A percentile compares a stretch with the other conserved stretches of the same genome.
These are phyloP conservation scores for Syrphus vitripennis DNA, from an alignment of 2,888 invertebrate genomes.

Conservation along the genomic window DNA sequence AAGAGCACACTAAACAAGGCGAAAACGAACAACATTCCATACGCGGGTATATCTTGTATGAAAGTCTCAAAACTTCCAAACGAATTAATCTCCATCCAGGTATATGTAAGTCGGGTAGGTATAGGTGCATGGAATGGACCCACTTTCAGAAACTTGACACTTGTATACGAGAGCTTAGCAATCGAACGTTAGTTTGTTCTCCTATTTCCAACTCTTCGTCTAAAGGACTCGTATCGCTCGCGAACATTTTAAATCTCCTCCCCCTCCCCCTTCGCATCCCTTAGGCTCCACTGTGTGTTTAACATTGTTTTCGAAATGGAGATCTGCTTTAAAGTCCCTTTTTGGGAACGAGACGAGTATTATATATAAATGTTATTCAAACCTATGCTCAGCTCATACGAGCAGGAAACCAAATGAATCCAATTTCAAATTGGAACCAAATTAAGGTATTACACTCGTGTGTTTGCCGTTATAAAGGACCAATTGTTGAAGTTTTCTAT, in stretches of 20 bases:
- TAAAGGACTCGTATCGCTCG: background rate
- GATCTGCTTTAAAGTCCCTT: background rate
- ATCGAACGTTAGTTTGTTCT: slow-evolving; percentile 6
- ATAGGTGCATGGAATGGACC: slow-evolving; percentile 25
- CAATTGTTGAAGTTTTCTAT: slow-evolving; percentile 54
- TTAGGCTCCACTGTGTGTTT: background rate
- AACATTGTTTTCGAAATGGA: slow-evolving; percentile 9
- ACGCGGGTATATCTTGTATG: slow-evolving; percentile 1
- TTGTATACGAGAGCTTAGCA: slow-evolving; percentile 36
- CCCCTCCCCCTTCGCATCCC: background rate
- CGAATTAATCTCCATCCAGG: slow-evolving; percentile 66
- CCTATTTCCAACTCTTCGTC: background rate
- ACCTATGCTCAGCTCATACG: slow-evolving; percentile 14
- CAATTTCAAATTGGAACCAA: slow-evolving; percentile 67
- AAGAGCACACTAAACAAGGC: background rate
- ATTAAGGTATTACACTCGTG: slow-evolving; percentile 60
- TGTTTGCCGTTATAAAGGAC: slow-evolving; percentile 44
- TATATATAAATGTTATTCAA: slow-evolving; percentile 21
- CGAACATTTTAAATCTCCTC: slow-evolving; percentile 6
- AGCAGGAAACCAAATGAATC: slow-evolving; percentile 59
- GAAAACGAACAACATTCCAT: background rate
- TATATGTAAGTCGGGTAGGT: background rate
- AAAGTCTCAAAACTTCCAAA: slow-evolving; percentile 46
- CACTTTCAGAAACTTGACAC: slow-evolving; percentile 60
- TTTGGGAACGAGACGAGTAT: background rate